Percentiles rank a stretch among this genome's conserved stretches.
These are phyloP conservation scores for Drosophila fulvimacula DNA, from an alignment of 2,888 invertebrate genomes.

Conservation along the genomic window DNA sequence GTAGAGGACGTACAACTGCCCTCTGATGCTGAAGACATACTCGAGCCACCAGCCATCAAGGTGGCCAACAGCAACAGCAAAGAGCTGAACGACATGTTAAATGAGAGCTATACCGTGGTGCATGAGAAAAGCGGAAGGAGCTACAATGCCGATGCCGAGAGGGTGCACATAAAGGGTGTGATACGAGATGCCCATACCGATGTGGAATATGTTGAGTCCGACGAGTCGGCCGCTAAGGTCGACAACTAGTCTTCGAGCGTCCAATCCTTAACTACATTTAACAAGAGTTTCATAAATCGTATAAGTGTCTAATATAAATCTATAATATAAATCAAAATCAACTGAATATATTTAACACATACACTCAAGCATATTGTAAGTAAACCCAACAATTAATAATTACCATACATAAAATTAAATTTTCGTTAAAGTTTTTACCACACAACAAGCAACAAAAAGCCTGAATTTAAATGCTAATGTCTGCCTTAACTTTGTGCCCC, in stretches of 20 bases:
- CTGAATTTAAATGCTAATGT: slow-evolving; percentile 59
- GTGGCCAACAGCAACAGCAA: slow-evolving; percentile 60
- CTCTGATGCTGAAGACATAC: slow-evolving; percentile 85
- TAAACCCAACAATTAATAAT: slow-evolving; percentile 65
- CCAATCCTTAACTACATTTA: slow-evolving; percentile 25
- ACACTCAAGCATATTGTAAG: slow-evolving; percentile 74
- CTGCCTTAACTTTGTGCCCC: slow-evolving; percentile 43
- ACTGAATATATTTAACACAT: slow-evolving; percentile 38
- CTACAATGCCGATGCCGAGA: slow-evolving; percentile 85
- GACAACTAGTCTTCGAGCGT: slow-evolving; percentile 64
- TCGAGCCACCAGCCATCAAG: slow-evolving; percentile 64
- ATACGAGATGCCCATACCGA: slow-evolving; percentile 86
- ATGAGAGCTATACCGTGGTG: slow-evolving; percentile 85
- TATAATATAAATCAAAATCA: slow-evolving; percentile 29
- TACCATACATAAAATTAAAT: slow-evolving; percentile 44
- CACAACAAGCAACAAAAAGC: slow-evolving; percentile 61
- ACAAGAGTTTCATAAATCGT: slow-evolving; percentile 59
- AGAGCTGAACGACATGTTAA: slow-evolving; percentile 84
- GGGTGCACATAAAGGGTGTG: slow-evolving; percentile 86
- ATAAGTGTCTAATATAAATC: slow-evolving; percentile 41
- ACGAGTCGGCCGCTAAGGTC: slow-evolving; percentile 79
- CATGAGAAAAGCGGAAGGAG: slow-evolving; percentile 84
- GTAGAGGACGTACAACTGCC: slow-evolving; percentile 85
- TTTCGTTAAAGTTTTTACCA: slow-evolving; percentile 57
- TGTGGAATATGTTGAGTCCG: slow-evolving; percentile 86